A percentile compares a stretch with the other conserved stretches of the same genome.
Conservation (phyloP, 2,797 vertebrate species). For the Phataginus tetradactyla region DNA sequence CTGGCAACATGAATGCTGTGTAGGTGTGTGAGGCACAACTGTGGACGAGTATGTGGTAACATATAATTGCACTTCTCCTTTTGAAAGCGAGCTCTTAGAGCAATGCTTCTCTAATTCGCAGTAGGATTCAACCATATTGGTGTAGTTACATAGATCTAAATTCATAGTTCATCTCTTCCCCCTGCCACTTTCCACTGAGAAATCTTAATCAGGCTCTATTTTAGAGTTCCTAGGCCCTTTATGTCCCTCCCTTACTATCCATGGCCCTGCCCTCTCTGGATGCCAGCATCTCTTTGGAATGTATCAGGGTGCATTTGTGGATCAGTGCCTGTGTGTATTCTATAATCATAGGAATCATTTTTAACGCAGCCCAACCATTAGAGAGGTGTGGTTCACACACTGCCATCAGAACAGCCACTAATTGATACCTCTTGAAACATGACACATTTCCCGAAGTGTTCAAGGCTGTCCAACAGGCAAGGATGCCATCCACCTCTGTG, state of each 20-base stretch:
- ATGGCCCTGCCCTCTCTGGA: neutral
- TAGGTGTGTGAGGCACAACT: neutral
- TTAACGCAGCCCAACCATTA: neutral
- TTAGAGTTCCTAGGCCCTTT: neutral
- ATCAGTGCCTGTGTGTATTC: neutral
- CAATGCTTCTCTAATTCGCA: neutral
- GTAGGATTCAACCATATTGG: neutral
- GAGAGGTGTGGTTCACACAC: neutral
- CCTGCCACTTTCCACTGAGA: neutral
- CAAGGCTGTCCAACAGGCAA: neutral
- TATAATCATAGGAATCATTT: neutral
- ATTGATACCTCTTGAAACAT: constrained; percentile 43
- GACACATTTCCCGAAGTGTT: neutral
- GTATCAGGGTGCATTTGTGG: neutral
- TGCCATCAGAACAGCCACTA: neutral
- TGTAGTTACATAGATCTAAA: neutral
- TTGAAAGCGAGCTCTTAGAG: neutral
- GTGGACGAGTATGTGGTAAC: accelerated
- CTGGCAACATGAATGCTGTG: neutral
- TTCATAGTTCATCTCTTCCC: neutral
- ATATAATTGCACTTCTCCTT: neutral
- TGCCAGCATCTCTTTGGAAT: neutral
- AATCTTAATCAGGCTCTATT: neutral
- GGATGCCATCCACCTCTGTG: neutral
- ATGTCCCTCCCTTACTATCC: neutral